Base-by-base conservation (phyloP, 2,888 invertebrate genomes). In the Hesperia comma region DNA sequence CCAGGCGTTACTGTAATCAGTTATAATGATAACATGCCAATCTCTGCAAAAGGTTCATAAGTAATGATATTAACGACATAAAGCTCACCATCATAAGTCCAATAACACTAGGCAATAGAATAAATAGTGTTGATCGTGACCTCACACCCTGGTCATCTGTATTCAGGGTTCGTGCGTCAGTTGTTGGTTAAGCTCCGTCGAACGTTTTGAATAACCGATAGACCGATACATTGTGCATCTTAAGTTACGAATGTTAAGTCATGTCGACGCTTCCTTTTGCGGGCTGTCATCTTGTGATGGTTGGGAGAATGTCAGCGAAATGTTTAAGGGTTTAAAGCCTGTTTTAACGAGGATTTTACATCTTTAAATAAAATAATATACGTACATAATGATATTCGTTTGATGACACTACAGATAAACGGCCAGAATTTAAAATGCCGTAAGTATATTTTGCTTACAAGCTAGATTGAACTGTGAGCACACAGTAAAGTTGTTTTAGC, bases 171-270 rank as follows among this genome's bases (percentile, higher is more conserved):
- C 75, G 81, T 81, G 60, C 64, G 74, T 75, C 32, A 26, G 74
- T 74, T 77, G 79, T 70, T 76, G 75, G 73, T 70, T 70, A 72
- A 73, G 75, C 75, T 70, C 68, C 68, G 49, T 61, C 68, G 68
- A 71, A 69, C 60, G 67, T 75, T 80, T 78, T 75, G 76, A 77
- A 82, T 80, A 79, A 74, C 70, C 71, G 72, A 77, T 77, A 79
- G 79, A 79, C 76, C 75, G 73, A 76, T 77, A 79, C 80, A 79
- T 76, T 75, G 79, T 79, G 79, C 82, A 79, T 83, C 83, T 77
- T 79, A 80, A 78, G 58, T 74, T 53, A 53, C 57, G 21, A 37
- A 51, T 26, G 55, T 58, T 37, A 21, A 53, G 49, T 57, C 21
- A 26, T 57, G 63, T 51, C 26, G 58, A 64, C 53, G 41, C 58